A percentile compares a stretch with the other conserved stretches of the same genome.
These are phyloP conservation scores for Camponotus fellah DNA, from an alignment of 2,888 invertebrate genomes.

Conservation along the genomic window DNA sequence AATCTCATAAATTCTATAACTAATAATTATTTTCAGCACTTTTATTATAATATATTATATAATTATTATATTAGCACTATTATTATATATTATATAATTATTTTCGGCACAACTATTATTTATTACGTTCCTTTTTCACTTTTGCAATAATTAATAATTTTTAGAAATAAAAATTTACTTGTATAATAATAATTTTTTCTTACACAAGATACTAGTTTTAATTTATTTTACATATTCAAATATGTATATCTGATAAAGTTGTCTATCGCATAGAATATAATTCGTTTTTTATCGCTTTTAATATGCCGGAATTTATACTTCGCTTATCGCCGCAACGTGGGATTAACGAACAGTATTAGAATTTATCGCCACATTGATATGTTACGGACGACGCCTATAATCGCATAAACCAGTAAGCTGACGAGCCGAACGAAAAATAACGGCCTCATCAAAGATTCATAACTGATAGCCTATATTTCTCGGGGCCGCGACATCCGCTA, in stretches of 20 bases:
- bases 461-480: conserved; percentile 26
- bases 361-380: conserved; percentile 30
- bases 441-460: background rate
- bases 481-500: background rate
- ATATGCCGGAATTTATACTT: conserved; percentile 26
- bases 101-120: background rate
- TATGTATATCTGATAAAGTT: background rate
- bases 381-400: background rate
- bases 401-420: conserved; percentile 36
- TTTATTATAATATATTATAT: no score
- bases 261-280: background rate
- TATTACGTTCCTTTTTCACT: background rate
- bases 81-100: background rate
- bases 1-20: background rate
- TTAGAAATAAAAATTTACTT: background rate
- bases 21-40: conserved; percentile 13
- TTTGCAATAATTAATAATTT: background rate
- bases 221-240: background rate
- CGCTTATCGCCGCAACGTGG: conserved; percentile 14
- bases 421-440: conserved; percentile 33
- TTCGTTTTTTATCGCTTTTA: conserved; percentile 22
- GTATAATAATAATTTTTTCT: background rate
- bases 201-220: background rate
- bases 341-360: conserved; percentile 37
- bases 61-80: no score